Evolutionary conservation across 2,113 vertebrate genomes (phyloP), one percentile per base, ranked within the genome.

Genomic region (Pithys albifrons): DNA sequence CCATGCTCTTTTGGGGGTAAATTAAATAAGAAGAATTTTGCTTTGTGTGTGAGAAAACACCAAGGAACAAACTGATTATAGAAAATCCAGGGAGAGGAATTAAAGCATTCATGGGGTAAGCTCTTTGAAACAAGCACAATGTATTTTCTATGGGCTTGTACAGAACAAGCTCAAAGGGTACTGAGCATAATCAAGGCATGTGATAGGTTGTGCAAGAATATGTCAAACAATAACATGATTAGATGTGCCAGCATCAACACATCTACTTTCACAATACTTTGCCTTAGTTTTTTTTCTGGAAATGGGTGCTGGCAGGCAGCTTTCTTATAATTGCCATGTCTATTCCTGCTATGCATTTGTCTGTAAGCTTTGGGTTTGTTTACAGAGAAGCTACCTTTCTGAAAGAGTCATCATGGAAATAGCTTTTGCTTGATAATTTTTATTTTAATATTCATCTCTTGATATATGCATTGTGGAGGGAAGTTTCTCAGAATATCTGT

Each of bases 151-250:
- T 73, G 89, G 3, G 8, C 66, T 94, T 85, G 73, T 62, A 82
- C 43, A 64, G 83, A 91, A 35, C 46, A 49, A 80, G 88, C 55
- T 83, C 79, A 94, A 80, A 70, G 85, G 46, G 9, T 88, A 39
- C 49, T 66, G 59, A 93, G 58, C 72, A 33, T 93, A 95, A 95
- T 61, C 71, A 51, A 70, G 72, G 84, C 91, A 89, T 91, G 75
- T 97, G 96, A 97, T 66, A 87, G 14, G 45, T 96, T 95, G 89
- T 91, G 94, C 91, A 97, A 92, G 80, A 91, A 67, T 62, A 77
- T 85, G 49, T 77, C 85, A 74, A 91, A 65, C n/a, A 94, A 72
- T 83, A 85, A 88, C 3, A 5, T 46, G 54, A 84, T 82, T 55
- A 78, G 62, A 88, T 80, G 57, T 91, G 45, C 91, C 59, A 45